Evolutionary conservation across 1,140 invertebrate species (phyloP).

Genomic region (Procambarus clarkii): DNA sequence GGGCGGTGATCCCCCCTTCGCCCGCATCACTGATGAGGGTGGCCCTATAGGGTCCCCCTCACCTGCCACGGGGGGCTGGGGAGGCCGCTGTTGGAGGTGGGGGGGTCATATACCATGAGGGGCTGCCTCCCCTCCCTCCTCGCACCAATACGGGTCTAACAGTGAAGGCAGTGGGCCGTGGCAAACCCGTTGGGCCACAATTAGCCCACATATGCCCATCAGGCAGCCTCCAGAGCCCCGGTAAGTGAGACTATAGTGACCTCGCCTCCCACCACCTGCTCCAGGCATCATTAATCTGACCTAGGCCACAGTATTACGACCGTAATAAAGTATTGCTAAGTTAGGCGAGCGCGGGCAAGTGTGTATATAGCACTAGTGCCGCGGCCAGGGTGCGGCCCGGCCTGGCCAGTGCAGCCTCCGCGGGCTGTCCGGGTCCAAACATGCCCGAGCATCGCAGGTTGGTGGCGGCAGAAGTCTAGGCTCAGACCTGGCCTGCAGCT

Average conservation of each 20-base stretch:
- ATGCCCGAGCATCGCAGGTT: conserved; percentile 10
- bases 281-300: background rate
- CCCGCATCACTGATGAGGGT: conserved; percentile 17
- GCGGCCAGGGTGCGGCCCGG: conserved; percentile 24
- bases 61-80: conserved; percentile 17
- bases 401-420: conserved; percentile 26
- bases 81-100: conserved; percentile 27
- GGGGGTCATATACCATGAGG: conserved; percentile 7
- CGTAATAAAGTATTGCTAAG: conserved; percentile 12
- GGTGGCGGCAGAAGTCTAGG: background rate
- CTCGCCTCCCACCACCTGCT: background rate
- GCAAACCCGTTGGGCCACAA: conserved; percentile 12
- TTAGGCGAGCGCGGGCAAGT: background rate
- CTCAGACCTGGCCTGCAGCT: background rate
- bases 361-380: background rate
- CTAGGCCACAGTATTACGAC: conserved; percentile 33
- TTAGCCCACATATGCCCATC: background rate
- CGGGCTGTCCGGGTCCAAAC: background rate
- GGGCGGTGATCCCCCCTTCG: background rate
- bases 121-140: conserved; percentile 48
- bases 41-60: conserved; percentile 1
- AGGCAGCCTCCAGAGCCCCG: background rate
- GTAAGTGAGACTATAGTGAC: background rate
- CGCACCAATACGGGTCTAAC: conserved; percentile 51
- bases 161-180: conserved; percentile 40